Conservation (phyloP, 2,888 invertebrate species). For the Cephus runcator region DNA sequence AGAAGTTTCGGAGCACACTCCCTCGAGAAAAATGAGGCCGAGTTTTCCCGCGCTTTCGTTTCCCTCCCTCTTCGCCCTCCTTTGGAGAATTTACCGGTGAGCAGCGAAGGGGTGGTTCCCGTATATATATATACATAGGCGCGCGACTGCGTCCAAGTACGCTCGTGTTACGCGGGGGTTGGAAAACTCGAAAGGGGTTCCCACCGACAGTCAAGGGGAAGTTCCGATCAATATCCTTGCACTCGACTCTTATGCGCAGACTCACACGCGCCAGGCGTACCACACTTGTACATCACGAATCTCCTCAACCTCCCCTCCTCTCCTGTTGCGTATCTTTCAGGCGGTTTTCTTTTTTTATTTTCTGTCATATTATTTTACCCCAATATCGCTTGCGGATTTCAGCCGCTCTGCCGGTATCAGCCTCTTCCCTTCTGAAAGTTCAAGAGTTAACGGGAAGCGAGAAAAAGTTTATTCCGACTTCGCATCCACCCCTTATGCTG, state of each 20-base stretch:
- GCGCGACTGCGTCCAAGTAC: background rate
- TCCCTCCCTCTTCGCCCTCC: constrained; percentile 5
- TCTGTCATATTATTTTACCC: background rate
- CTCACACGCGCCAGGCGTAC: constrained; percentile 2
- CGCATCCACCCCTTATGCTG: background rate
- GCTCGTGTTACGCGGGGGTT: background rate
- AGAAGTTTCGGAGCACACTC: constrained; percentile 11
- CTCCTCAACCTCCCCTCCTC: background rate
- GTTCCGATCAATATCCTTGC: constrained; percentile 58
- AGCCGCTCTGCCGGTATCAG: background rate
- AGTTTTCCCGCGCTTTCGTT: constrained; percentile 16
- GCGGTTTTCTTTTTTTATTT: background rate
- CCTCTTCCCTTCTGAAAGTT: background rate
- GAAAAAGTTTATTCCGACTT: background rate
- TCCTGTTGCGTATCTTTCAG: background rate
- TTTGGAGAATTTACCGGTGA: background rate
- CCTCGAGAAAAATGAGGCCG: constrained; percentile 21
- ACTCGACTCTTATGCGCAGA: constrained; percentile 51
- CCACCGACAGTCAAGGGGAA: constrained; percentile 2
- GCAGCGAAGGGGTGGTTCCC: constrained; percentile 7
- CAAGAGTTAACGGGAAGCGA: background rate
- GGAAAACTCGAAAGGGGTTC: background rate
- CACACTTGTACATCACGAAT: background rate
- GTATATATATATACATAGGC: background rate
- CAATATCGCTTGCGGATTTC: background rate